Conservation (phyloP, 2,888 invertebrate species). For the Drosophila mimica region DNA sequence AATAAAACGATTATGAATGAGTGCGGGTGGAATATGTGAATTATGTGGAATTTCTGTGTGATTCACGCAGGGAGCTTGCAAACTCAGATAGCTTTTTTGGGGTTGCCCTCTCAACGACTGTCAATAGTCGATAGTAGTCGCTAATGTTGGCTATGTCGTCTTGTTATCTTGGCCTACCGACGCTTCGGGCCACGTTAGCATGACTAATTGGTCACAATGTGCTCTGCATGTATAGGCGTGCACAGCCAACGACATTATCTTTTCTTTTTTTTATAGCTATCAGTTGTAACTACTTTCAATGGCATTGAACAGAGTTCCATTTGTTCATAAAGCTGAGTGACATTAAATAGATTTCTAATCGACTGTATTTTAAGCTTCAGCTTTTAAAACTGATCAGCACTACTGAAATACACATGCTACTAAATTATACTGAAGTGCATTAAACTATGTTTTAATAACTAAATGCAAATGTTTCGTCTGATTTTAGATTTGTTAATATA, state of each 20-base stretch:
- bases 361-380: not conserved
- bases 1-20: constrained; percentile 18
- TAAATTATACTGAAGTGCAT: not conserved
- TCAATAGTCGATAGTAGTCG: not conserved
- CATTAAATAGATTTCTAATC: not conserved
- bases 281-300: constrained; percentile 28
- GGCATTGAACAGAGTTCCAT: not conserved
- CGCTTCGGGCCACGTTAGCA: constrained; percentile 21
- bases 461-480: constrained; percentile 15
- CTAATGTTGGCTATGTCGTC: not conserved
- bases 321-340: not conserved
- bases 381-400: not conserved
- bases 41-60: constrained; percentile 23
- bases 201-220: constrained; percentile 66
- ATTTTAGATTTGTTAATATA: not conserved
- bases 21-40: not conserved
- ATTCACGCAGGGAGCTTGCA: constrained; percentile 25
- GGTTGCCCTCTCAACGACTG: constrained; percentile 36
- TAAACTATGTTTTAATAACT: constrained; percentile 1
- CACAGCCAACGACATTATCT: constrained; percentile 64
- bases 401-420: not conserved
- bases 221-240: not conserved
- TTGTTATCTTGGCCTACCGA: constrained; percentile 47
- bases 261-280: constrained; percentile 47
- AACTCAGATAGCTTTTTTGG: constrained; percentile 25